phyloP scores from a whole-genome alignment of 2,888 invertebrate species.

The Pterobdella sp. region DNA sequence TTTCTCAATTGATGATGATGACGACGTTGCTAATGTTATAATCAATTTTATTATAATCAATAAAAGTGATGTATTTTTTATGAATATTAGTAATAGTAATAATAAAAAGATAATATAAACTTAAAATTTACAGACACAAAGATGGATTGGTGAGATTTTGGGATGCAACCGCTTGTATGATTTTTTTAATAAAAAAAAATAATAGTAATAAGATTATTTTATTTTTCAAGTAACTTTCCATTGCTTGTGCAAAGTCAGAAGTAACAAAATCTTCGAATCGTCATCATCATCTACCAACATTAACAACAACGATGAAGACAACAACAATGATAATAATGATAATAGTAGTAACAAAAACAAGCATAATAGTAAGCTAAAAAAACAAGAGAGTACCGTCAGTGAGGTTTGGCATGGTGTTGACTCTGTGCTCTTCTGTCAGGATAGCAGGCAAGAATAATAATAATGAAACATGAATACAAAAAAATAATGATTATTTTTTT shows the following conservation, averaged over 20 bases:
- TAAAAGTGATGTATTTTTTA: neutral
- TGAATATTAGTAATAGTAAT: neutral
- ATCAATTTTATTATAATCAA: slow-evolving; percentile 4
- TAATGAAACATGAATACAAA: too few relatives aligned
- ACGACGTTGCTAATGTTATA: neutral
- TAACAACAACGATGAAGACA: neutral
- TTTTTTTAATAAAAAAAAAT: neutral
- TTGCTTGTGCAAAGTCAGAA: neutral
- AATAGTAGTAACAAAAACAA: neutral
- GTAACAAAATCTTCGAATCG: neutral
- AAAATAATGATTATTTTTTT: neutral
- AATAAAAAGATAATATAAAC: neutral
- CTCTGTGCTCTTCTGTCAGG: neutral
- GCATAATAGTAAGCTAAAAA: neutral
- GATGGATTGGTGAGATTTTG: slow-evolving; percentile 19
- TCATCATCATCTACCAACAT: neutral
- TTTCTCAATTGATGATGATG: neutral
- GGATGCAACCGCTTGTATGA: slow-evolving; percentile 20
- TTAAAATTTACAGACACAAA: slow-evolving; percentile 15
- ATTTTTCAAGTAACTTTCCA: neutral
- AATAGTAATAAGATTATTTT: neutral
- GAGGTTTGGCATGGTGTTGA: neutral
- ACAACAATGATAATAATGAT: neutral
- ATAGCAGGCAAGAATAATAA: neutral
- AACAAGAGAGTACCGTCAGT: neutral